Conservation (phyloP, 2,888 invertebrate genomes). For the Stegophylla sp. region DNA sequence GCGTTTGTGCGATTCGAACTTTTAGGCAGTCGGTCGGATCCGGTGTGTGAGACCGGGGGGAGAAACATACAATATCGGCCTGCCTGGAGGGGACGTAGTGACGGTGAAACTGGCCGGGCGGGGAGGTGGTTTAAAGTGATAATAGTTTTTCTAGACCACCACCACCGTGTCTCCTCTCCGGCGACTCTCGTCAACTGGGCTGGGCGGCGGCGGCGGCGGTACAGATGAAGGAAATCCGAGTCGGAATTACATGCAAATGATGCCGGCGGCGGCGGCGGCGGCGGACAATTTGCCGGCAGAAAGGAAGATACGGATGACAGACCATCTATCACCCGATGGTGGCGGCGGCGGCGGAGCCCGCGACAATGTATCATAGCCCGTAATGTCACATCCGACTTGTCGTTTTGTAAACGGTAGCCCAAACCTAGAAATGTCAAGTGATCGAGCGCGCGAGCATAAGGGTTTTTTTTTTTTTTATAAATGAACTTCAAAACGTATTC, state of each 20-base stretch:
- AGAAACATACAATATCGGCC: neutral
- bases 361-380: slow-evolving; percentile 50
- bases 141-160: slow-evolving; percentile 36
- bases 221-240: slow-evolving; percentile 21
- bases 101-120: neutral
- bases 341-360: neutral
- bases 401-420: slow-evolving; percentile 43
- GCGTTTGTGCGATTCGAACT: slow-evolving; percentile 4
- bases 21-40: slow-evolving; percentile 21
- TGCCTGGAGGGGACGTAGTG: neutral
- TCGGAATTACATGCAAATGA: slow-evolving; percentile 53
- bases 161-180: neutral
- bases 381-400: slow-evolving; percentile 39
- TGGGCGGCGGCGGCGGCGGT: neutral
- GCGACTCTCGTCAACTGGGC: slow-evolving; percentile 8
- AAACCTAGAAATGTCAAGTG: slow-evolving; percentile 47
- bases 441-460: slow-evolving; percentile 10
- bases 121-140: neutral
- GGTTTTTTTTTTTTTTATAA: slow-evolving; percentile 46
- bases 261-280: too few species aligned
- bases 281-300: slow-evolving; percentile 41
- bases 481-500: slow-evolving; percentile 37
- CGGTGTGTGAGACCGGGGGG: neutral
- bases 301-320: slow-evolving; percentile 39
- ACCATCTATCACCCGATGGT: slow-evolving; percentile 43